phyloP scores from a whole-genome alignment of 2,797 vertebrate species.

The Corythornis leucogaster region DNA sequence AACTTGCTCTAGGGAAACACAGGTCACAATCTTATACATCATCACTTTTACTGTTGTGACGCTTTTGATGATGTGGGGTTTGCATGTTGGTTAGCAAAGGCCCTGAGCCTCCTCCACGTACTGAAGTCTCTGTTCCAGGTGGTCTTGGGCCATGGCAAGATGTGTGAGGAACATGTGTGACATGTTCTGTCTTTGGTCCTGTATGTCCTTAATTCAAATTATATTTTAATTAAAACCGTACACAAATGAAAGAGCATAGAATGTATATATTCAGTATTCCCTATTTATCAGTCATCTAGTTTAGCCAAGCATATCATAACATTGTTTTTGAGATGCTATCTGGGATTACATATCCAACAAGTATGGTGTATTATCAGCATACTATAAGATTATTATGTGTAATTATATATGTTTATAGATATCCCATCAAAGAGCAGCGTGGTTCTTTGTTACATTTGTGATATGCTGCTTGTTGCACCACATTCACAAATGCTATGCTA shows the following conservation, averaged over 20 bases:
- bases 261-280: not conserved
- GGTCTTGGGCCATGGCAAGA: not conserved
- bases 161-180: not conserved
- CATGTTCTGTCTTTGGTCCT: not conserved
- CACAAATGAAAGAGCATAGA: not conserved
- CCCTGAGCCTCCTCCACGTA: not conserved
- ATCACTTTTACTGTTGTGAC: not conserved
- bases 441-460: constrained; percentile 20
- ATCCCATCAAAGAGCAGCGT: not conserved
- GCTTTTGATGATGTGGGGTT: accelerated
- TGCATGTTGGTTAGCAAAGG: not conserved
- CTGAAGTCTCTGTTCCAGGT: not conserved
- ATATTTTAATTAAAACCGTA: not conserved
- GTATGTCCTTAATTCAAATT: accelerated
- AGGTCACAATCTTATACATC: not conserved
- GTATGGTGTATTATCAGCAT: not conserved
- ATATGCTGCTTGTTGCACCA: not conserved
- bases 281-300: not conserved
- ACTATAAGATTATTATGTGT: constrained; percentile 1
- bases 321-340: constrained; percentile 30
- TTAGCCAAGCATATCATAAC: not conserved
- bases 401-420: constrained; percentile 52
- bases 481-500: not conserved
- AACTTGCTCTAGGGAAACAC: not conserved
- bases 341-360: constrained; percentile 37